Base-by-base conservation (phyloP, 2,888 invertebrate species). In the Rhimphoctona megacephalus region DNA sequence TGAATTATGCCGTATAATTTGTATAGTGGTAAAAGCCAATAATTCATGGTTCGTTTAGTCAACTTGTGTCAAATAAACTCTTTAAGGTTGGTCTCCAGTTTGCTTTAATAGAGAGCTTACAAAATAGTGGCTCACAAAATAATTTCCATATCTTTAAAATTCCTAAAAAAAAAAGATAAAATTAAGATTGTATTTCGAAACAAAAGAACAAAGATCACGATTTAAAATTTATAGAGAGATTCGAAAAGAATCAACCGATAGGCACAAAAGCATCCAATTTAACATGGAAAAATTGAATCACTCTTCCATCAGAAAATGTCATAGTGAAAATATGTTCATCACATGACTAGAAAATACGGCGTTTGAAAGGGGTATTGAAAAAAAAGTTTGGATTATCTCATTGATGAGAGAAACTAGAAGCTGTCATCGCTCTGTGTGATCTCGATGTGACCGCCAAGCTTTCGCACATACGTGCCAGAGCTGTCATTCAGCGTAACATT, bases 401-500 rank as follows among this genome's bases (percentile, higher is more conserved):
- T 67, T 57, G 86, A 66, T n/a, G 46, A 70, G 69, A 73, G 30
- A 73, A 64, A 52, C 69, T 64, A 64, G 46, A 74, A 81, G 66
- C 74, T 81, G 70, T 79, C 74, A 64, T 81, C 30, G 39, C 67
- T 43, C 36, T 69, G 69, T 61, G 61, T 30, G 72, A 36, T 82
- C 54, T 57, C 39, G n/a, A 72, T 17, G 36, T 25, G 72, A 80
- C 77, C 73, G 22, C 74, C 25, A 49, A 72, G 76, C 78, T 79
- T 82, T 77, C 49, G 39, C 49, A 14, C 7, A n/a, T 46, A 17
- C n/a, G 19, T 72, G 33, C 36, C 46, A 66, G 39, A 74, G 46
- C 69, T 76, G 81, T 82, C 81, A 67, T 77, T 87, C 85, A 52
- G 19, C 46, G 52, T 25, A 46, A 80, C 70, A 33, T 82, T 67